Evolutionary conservation across 2,888 invertebrate species (phyloP).

Genomic region (Bimastos eiseni): DNA sequence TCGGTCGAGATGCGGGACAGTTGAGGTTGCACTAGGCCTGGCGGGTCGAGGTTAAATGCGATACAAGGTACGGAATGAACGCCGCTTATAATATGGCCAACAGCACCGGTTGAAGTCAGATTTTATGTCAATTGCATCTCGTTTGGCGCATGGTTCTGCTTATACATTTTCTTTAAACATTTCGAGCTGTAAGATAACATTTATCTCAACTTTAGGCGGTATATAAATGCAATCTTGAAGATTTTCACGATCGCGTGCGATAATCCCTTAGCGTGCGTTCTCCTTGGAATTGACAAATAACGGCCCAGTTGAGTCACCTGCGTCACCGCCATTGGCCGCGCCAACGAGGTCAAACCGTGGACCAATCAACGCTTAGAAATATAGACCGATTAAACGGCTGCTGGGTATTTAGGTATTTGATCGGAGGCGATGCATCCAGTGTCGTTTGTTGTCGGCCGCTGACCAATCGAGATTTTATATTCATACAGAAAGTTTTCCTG

Average conservation of each 20-base stretch:
- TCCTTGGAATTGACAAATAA: constrained; percentile 9
- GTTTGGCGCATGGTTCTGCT: neutral
- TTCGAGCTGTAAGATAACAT: neutral
- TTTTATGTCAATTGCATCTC: neutral
- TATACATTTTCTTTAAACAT: neutral
- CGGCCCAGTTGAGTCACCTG: neutral
- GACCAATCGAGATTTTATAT: neutral
- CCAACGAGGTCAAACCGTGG: neutral
- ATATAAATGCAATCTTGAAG: neutral
- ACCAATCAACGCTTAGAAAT: neutral
- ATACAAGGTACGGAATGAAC: neutral
- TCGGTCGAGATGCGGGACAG: neutral
- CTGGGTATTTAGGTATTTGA: neutral
- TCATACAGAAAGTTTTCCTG: neutral
- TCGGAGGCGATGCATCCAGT: neutral
- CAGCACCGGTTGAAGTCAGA: neutral
- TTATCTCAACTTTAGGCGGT: neutral
- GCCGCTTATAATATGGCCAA: neutral
- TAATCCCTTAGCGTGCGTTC: neutral
- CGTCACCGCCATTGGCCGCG: neutral
- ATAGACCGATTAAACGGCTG: neutral
- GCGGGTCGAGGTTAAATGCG: neutral
- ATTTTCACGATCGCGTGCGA: neutral
- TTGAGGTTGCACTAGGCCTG: neutral
- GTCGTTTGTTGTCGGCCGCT: neutral